Evolutionary conservation across 2,113 vertebrate species (phyloP).

Genomic region (Myotis davidii): DNA sequence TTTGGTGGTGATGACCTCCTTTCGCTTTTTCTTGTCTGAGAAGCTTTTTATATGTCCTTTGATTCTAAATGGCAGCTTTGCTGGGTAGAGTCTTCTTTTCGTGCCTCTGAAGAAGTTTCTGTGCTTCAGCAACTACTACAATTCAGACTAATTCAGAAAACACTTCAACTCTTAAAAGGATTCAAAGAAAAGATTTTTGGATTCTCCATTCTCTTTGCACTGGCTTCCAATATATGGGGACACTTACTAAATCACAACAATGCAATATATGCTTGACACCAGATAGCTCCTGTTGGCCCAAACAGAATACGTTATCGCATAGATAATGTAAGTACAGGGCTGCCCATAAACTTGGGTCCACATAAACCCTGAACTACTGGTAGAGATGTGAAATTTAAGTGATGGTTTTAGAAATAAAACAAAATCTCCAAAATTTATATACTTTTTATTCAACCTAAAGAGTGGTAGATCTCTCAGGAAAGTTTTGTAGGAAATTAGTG

Average conservation of each 20-base stretch:
- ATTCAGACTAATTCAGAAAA: slow-evolving; percentile 68
- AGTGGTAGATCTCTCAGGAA: not conserved
- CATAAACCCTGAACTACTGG: not conserved
- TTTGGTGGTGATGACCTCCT: not conserved
- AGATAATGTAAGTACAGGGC: not conserved
- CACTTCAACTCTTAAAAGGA: slow-evolving; percentile 64
- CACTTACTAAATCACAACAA: not conserved
- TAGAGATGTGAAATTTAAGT: not conserved
- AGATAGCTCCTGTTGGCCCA: not conserved
- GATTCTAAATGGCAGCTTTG: not conserved
- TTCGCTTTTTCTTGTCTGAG: not conserved
- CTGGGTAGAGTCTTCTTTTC: not conserved
- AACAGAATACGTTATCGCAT: not conserved
- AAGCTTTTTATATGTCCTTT: not conserved
- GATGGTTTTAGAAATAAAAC: not conserved
- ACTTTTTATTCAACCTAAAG: not conserved
- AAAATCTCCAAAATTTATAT: not conserved
- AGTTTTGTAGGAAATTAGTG: slow-evolving; percentile 4
- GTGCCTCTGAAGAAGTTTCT: slow-evolving; percentile 60
- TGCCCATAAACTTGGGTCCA: not conserved
- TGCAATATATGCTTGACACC: not conserved
- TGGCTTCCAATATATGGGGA: not conserved
- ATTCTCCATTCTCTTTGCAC: slow-evolving; percentile 37
- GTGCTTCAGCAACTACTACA: slow-evolving; percentile 47
- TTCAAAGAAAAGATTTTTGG: slow-evolving; percentile 58